Conservation (phyloP, 1,140 invertebrate genomes). For the Chionoecetes opilio region DNA sequence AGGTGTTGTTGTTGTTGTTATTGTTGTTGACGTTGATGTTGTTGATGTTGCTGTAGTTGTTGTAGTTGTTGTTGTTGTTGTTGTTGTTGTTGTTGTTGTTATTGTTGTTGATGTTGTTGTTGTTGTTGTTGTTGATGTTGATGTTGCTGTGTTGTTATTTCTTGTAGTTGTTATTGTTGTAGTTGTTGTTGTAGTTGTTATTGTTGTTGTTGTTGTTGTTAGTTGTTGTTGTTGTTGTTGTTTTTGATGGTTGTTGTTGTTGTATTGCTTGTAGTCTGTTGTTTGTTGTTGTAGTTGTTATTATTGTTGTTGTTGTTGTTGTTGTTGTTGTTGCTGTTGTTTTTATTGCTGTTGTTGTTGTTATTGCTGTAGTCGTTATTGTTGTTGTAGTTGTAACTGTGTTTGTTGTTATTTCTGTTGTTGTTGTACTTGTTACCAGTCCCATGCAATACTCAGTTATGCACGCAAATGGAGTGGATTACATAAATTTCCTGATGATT, state of each 20-base stretch:
- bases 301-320: conserved; percentile 48
- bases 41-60: not conserved
- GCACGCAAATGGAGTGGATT: too few species aligned
- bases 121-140: conserved; percentile 19
- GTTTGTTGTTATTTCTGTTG: conserved; percentile 47
- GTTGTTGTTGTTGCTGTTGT: conserved; percentile 48
- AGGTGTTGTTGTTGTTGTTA: not conserved
- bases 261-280: not conserved
- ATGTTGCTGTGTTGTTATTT: too few species aligned
- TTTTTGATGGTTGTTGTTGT: not conserved
- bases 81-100: conserved; percentile 32
- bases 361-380: conserved; percentile 23
- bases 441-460: too few species aligned
- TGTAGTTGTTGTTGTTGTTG: conserved; percentile 19
- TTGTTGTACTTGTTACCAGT: too few species aligned
- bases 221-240: too few species aligned
- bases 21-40: not conserved
- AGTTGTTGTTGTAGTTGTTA: not conserved
- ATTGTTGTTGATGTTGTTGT: conserved; percentile 17
- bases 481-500: too few species aligned
- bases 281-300: not conserved
- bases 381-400: too few species aligned
- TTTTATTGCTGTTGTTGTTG: conserved; percentile 8
- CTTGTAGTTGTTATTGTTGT: too few species aligned
- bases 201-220: not conserved